A percentile compares a stretch with the other conserved stretches of the same genome.
phyloP scores from a whole-genome alignment of 1,140 invertebrate species.

The Orius laevigatus region DNA sequence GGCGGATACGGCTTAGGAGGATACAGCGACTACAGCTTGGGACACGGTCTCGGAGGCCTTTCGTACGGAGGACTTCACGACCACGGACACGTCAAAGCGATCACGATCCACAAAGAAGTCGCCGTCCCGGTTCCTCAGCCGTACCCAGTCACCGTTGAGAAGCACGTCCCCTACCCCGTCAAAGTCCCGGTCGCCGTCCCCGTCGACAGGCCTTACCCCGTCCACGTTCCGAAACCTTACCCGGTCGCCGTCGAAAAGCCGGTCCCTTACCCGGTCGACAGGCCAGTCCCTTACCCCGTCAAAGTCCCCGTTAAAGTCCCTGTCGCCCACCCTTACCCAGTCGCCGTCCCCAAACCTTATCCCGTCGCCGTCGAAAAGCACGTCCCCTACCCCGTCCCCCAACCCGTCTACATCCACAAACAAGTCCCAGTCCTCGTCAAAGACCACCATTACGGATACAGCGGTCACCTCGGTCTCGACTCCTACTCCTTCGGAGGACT shows the following conservation, averaged over 20 bases:
- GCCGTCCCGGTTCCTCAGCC: constrained; percentile 38
- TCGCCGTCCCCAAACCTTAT: constrained; percentile 21
- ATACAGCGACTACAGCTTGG: constrained; percentile 8
- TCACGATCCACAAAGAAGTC: constrained; percentile 32
- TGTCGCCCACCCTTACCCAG: constrained; percentile 17
- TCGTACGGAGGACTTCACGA: background rate
- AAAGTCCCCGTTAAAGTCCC: constrained; percentile 28
- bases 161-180: constrained; percentile 27
- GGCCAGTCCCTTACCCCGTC: constrained; percentile 27
- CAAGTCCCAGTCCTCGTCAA: constrained; percentile 16
- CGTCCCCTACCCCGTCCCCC: constrained; percentile 32
- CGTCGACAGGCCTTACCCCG: constrained; percentile 40
- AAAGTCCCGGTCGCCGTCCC: constrained; percentile 47
- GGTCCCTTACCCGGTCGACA: constrained; percentile 40
- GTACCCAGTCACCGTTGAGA: constrained; percentile 31
- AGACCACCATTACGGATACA: constrained; percentile 1
- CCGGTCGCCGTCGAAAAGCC: constrained; percentile 39
- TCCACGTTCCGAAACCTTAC: constrained; percentile 30
- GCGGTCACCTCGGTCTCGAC: background rate
- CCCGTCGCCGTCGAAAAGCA: constrained; percentile 36
- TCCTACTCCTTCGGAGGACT: constrained; percentile 3
- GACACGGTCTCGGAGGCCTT: constrained; percentile 12
- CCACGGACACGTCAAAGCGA: constrained; percentile 28
- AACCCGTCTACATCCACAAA: constrained; percentile 19
- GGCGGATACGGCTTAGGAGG: constrained; percentile 2